Evolutionary conservation across 92 coral and sea anemone genomes (phyloP).

Genomic region (Palythoa grandiflora): DNA sequence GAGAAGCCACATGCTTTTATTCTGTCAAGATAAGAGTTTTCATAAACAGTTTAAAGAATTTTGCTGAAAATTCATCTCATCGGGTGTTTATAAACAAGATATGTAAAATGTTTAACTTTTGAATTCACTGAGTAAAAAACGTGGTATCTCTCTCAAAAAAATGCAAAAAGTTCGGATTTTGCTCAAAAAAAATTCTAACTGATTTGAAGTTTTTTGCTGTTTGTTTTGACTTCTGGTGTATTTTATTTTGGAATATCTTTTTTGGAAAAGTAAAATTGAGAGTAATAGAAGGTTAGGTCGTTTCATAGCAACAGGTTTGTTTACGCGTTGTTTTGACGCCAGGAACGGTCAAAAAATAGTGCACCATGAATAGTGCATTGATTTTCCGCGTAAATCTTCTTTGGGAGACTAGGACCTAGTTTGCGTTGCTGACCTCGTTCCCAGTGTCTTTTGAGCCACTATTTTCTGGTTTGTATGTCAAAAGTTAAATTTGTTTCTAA

Average conservation of each 20-base stretch:
- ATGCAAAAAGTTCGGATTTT: neutral
- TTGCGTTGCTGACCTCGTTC: neutral
- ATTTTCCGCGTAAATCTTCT: too few species aligned
- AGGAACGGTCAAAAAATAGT: neutral
- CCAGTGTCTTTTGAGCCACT: neutral
- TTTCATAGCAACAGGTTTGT: neutral
- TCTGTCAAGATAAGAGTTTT: too few species aligned
- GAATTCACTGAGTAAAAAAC: too few species aligned
- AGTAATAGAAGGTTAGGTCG: slow-evolving; percentile 5
- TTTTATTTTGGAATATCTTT: neutral
- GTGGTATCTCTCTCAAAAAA: too few species aligned
- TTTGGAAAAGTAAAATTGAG: neutral
- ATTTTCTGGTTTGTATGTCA: neutral
- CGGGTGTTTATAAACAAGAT: too few species aligned
- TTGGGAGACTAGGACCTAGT: neutral
- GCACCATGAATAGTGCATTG: neutral
- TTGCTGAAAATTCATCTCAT: too few species aligned
- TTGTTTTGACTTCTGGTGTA: neutral
- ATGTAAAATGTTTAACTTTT: too few species aligned
- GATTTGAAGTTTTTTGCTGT: neutral
- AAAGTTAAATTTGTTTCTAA: neutral
- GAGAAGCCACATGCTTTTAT: too few species aligned
- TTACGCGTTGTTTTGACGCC: neutral
- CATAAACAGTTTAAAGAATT: too few species aligned
- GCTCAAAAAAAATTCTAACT: neutral